Evolutionary conservation across 2,888 invertebrate genomes (phyloP).

Genomic region (Leptarthrus brevirostris): DNA sequence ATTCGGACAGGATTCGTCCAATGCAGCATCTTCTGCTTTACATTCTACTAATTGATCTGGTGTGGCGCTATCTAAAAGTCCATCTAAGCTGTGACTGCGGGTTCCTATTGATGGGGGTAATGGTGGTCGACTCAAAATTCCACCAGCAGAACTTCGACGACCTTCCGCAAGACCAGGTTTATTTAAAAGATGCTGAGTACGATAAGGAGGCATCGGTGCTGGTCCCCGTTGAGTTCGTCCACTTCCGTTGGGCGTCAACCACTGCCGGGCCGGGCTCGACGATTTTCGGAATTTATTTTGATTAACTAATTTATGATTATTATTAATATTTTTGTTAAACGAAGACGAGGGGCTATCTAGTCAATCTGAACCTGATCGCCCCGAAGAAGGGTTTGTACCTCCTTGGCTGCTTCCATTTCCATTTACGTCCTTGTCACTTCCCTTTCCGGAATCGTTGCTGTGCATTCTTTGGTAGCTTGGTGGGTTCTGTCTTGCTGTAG

Average conservation of each 20-base stretch:
- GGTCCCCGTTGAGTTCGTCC: slow-evolving; percentile 54
- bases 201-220: slow-evolving; percentile 63
- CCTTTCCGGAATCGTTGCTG: slow-evolving; percentile 83
- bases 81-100: slow-evolving; percentile 74
- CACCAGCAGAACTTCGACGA: slow-evolving; percentile 63
- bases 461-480: slow-evolving; percentile 87
- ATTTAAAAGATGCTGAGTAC: slow-evolving; percentile 61
- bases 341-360: slow-evolving; percentile 77
- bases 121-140: slow-evolving; percentile 64
- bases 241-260: slow-evolving; percentile 61
- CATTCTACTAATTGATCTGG: slow-evolving; percentile 50
- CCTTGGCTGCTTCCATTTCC: slow-evolving; percentile 66
- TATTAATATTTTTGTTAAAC: slow-evolving; percentile 57
- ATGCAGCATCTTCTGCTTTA: slow-evolving; percentile 50
- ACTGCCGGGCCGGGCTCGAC: slow-evolving; percentile 73
- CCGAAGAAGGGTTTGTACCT: slow-evolving; percentile 69
- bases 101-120: slow-evolving; percentile 63
- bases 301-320: slow-evolving; percentile 67
- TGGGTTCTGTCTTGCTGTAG: slow-evolving; percentile 73
- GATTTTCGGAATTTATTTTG: slow-evolving; percentile 75
- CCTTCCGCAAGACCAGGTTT: slow-evolving; percentile 55
- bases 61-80: slow-evolving; percentile 69
- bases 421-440: slow-evolving; percentile 77
- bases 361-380: slow-evolving; percentile 76
- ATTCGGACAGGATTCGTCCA: slow-evolving; percentile 51